Conservation (phyloP, 2,113 vertebrate genomes). For the Lophochroa leadbeateri region DNA sequence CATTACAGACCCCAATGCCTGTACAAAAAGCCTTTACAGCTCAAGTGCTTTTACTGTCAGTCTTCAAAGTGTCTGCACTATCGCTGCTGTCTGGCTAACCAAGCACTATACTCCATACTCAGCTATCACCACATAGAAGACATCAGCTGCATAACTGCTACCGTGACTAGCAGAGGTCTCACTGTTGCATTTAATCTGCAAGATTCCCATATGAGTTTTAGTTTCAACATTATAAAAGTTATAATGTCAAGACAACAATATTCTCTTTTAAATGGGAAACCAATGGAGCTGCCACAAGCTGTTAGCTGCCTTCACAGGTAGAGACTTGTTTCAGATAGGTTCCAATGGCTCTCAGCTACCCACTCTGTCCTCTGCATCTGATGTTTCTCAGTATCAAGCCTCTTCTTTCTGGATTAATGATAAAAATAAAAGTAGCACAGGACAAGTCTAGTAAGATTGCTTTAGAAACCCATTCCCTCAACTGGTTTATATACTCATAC, state of each 20-base stretch:
- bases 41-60: not conserved
- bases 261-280: not conserved
- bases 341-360: not conserved
- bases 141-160: not conserved
- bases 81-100: rapidly evolving
- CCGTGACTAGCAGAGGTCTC: rapidly evolving
- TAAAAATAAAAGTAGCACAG: not conserved
- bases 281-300: not conserved
- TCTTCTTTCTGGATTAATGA: not conserved
- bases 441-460: not conserved
- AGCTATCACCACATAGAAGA: not conserved
- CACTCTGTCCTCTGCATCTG: not conserved
- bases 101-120: rapidly evolving
- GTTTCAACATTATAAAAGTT: not conserved
- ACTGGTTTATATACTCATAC: too few relatives aligned
- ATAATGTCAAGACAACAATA: not conserved
- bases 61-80: rapidly evolving
- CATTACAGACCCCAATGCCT: rapidly evolving
- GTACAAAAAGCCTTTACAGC: not conserved
- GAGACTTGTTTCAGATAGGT: not conserved
- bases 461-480: not conserved
- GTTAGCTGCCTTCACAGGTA: not conserved
- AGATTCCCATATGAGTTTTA: not conserved
- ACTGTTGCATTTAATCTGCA: not conserved
- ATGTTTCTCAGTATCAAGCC: not conserved